These are phyloP conservation scores for Drosophila phalerata DNA, from an alignment of 2,888 invertebrate species.

Conservation along the genomic window DNA sequence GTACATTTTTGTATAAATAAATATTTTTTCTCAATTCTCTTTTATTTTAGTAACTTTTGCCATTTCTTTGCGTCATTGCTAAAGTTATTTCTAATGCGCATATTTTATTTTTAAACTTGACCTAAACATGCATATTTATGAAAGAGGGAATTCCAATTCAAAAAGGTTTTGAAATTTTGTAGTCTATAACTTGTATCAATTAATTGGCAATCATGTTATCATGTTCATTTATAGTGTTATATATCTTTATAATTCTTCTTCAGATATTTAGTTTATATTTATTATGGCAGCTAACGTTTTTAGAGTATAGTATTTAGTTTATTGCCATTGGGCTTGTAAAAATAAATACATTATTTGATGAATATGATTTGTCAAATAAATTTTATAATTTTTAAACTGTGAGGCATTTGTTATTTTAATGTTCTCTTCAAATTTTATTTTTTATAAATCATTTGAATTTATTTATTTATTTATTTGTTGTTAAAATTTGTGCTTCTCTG, in stretches of 20 bases:
- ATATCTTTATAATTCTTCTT: constrained; percentile 2
- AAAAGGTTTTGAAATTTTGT: background rate
- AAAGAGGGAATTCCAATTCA: background rate
- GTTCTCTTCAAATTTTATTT: background rate
- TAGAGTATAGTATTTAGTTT: background rate
- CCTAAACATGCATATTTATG: constrained; percentile 39
- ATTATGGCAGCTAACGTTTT: background rate
- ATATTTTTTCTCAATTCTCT: background rate
- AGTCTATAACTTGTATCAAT: background rate
- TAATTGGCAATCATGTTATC: background rate
- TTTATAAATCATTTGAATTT: constrained; percentile 5
- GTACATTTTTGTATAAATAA: too few species aligned
- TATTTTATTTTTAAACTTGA: constrained; percentile 21
- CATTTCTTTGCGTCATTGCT: constrained; percentile 4
- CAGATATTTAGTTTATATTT: background rate
- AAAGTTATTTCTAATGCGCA: constrained; percentile 10
- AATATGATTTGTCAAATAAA: background rate
- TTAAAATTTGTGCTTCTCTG: constrained; percentile 21
- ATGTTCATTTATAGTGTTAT: constrained; percentile 14
- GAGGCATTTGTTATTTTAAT: background rate
- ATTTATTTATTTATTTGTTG: constrained; percentile 9
- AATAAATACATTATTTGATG: background rate
- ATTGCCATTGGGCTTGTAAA: background rate
- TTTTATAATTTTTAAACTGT: background rate
- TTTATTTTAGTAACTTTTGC: background rate